A percentile compares a stretch with the other conserved stretches of the same genome.
Conservation (phyloP, 2,797 vertebrate species). For the Silurus aristotelis region DNA sequence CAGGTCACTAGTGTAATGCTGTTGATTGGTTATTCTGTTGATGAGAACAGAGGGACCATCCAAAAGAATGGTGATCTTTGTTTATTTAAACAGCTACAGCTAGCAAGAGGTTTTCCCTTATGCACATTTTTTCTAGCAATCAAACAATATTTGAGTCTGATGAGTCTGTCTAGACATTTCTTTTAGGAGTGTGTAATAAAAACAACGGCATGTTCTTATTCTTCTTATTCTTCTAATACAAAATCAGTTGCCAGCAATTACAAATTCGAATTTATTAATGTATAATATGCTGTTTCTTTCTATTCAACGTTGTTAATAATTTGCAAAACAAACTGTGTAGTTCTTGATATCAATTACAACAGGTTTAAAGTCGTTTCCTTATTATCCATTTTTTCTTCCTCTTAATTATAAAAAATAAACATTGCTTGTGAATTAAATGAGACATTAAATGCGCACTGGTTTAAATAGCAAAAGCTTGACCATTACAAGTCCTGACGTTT, state of each 20-base stretch:
- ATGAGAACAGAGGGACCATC: neutral
- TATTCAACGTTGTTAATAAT: neutral
- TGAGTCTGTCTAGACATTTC: neutral
- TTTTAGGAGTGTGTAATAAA: neutral
- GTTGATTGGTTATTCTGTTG: neutral
- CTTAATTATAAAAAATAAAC: neutral
- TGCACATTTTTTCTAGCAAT: neutral
- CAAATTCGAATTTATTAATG: neutral
- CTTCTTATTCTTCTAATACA: neutral
- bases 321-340: neutral
- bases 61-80: neutral
- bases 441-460: neutral
- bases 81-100: neutral
- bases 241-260: neutral
- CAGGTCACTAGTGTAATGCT: neutral
- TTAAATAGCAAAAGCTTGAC: neutral
- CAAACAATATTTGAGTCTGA: neutral
- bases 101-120: neutral
- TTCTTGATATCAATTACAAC: neutral
- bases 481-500: neutral
- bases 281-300: neutral
- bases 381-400: neutral
- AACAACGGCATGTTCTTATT: neutral
- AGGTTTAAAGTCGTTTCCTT: neutral
- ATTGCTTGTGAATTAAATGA: neutral